Base-by-base conservation (phyloP, 2,888 invertebrate genomes). In the Polietes domitor region DNA sequence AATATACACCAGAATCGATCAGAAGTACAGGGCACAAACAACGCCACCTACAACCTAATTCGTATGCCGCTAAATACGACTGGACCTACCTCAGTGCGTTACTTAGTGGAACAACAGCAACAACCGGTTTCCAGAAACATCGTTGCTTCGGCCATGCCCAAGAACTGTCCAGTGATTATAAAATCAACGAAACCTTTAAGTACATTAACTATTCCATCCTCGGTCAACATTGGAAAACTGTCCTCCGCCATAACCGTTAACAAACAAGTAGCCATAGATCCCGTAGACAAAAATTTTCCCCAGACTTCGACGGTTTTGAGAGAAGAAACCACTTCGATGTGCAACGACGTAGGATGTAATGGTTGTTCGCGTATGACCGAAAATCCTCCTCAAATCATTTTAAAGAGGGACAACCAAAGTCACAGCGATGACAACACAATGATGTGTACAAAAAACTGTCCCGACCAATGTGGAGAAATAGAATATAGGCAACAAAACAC, bases 181-280 rank as follows among this genome's bases (percentile, higher is more conserved):
- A 91, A 91, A 83, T 90, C 91, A 2, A 90, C 92, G 2, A 91
- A 91, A 81, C 86, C 81, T 2, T 76, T 84, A 50, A 84, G 76
- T 76, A 81, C 84, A 4, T 58, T 84, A 41, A 78, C 84, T 10
- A 72, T 76, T 4, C 76, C 84, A 32, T 26, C 73, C n/a, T 72
- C 74, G 12, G 83, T 43, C 10, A 74, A 28, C 12, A 68, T 82
- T 32, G 47, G 80, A 2, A 85, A 80, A 10, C 6, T 63, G 63
- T 61, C 78, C 9, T 87, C 86, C 17, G 90, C 91, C 19, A 91
- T 91, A 70, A 89, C 91, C 2, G 89, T 92, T 0, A 92, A 92
- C 83, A 92, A 92, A 80, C 92, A 92, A 78, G 91, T 92, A 65
- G 92, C 92, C 61, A 92, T 92, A 63, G 92, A 92, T 89, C 92